phyloP scores from a whole-genome alignment of 2,888 invertebrate genomes.

The Orgyia antiqua region DNA sequence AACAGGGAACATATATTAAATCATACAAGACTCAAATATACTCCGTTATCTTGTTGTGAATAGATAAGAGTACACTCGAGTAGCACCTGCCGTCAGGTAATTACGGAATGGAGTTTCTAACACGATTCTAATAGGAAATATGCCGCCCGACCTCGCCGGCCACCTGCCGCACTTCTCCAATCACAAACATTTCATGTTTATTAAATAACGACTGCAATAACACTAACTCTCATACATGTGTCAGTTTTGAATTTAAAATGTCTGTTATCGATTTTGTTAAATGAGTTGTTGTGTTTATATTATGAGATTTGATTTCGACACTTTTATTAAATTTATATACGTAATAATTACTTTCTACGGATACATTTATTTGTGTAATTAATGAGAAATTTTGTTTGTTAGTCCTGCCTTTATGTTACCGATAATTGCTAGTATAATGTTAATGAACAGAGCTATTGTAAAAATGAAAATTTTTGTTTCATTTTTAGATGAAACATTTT shows the following conservation, averaged over 20 bases:
- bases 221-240: conserved; percentile 20
- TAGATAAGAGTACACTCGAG: conserved; percentile 48
- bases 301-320: conserved; percentile 6
- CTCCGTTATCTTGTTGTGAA: conserved; percentile 46
- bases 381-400: too few species aligned
- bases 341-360: background rate
- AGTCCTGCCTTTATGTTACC: too few species aligned
- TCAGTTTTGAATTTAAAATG: conserved; percentile 19
- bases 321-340: conserved; percentile 4
- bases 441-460: too few species aligned
- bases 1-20: conserved; percentile 15
- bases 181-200: conserved; percentile 23
- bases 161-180: conserved; percentile 47
- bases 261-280: conserved; percentile 9
- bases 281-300: conserved; percentile 5
- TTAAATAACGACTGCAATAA: conserved; percentile 23
- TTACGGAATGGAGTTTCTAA: conserved; percentile 57
- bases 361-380: background rate
- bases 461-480: too few species aligned
- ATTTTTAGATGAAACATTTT: too few species aligned
- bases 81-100: conserved; percentile 64
- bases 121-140: conserved; percentile 71
- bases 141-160: conserved; percentile 37
- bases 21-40: conserved; percentile 28
- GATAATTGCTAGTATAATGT: too few species aligned